Percentiles rank a stretch among this genome's conserved stretches.
Evolutionary conservation across 2,113 vertebrate genomes (phyloP).

Genomic region (Pluvianellus socialis): DNA sequence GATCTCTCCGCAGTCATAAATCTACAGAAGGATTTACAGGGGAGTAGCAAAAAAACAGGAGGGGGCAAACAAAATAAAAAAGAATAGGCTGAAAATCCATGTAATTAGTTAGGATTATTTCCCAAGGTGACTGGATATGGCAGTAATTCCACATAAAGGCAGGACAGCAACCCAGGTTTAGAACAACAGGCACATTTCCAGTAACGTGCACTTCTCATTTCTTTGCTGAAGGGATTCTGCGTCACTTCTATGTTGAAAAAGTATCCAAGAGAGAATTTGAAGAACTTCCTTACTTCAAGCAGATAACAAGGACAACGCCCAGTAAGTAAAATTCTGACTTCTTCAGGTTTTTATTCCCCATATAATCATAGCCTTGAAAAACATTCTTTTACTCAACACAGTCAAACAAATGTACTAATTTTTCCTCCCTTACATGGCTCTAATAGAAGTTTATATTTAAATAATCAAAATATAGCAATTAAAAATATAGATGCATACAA

Average conservation of each 20-base stretch:
- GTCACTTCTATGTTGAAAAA: slow-evolving; percentile 76
- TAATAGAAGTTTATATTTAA: neutral
- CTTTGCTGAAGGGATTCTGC: slow-evolving; percentile 74
- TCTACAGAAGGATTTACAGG: neutral
- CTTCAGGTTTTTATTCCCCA: neutral
- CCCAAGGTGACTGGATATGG: neutral
- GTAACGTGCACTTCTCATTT: neutral
- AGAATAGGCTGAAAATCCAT: neutral
- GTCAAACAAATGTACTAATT: neutral
- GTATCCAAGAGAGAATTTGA: slow-evolving; percentile 79
- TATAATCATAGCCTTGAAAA: neutral
- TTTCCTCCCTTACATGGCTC: neutral
- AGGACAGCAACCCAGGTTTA: neutral
- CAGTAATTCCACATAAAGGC: neutral
- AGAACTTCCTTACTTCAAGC: slow-evolving; percentile 79
- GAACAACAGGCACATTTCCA: neutral
- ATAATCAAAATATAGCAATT: neutral
- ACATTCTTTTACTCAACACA: neutral
- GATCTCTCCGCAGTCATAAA: neutral
- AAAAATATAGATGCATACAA: neutral
- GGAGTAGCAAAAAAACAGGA: neutral
- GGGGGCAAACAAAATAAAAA: neutral
- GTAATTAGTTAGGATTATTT: slow-evolving; percentile 22
- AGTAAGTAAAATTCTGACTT: slow-evolving; percentile 72
- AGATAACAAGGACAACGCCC: slow-evolving; percentile 79